Conservation (phyloP, 2,888 invertebrate species). For the Falcaria lacertinaria region DNA sequence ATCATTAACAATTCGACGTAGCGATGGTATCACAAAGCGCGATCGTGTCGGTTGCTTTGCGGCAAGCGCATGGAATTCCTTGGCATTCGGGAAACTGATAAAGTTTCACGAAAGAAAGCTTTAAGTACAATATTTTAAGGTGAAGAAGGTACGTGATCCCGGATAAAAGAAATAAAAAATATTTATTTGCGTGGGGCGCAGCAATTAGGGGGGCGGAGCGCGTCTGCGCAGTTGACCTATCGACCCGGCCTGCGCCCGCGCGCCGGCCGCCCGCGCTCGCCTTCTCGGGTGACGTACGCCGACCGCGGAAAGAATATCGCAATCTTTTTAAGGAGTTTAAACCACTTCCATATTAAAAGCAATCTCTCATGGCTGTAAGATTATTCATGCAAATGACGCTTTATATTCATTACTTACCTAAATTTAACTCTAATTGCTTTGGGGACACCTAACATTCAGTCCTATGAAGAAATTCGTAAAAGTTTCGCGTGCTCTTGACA, state of each 20-base stretch:
- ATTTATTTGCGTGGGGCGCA: conserved; percentile 78
- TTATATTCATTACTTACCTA: no score
- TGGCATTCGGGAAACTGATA: conserved; percentile 58
- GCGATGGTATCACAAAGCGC: conserved; percentile 48
- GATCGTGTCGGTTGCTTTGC: conserved; percentile 45
- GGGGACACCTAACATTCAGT: no score
- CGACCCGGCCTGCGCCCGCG: conserved; percentile 49
- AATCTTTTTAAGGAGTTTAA: conserved; percentile 41
- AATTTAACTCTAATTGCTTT: no score
- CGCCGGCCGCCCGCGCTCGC: conserved; percentile 34
- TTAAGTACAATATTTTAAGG: conserved; percentile 68
- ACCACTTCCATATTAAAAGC: conserved; percentile 29
- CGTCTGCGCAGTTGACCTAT: conserved; percentile 71
- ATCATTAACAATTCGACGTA: conserved; percentile 69
- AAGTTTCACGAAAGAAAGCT: conserved; percentile 61
- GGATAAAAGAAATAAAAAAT: conserved; percentile 67
- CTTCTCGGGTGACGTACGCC: conserved; percentile 36
- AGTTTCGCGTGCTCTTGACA: no score
- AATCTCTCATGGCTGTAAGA: no score
- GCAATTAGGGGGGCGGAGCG: conserved; percentile 77
- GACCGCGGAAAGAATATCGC: conserved; percentile 48
- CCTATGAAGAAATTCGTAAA: no score
- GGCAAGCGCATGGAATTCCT: conserved; percentile 35
- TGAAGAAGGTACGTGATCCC: conserved; percentile 70
- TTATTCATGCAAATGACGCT: no score